Conservation (phyloP, 2,888 invertebrate species). For the Tolmerus cingulatus region DNA sequence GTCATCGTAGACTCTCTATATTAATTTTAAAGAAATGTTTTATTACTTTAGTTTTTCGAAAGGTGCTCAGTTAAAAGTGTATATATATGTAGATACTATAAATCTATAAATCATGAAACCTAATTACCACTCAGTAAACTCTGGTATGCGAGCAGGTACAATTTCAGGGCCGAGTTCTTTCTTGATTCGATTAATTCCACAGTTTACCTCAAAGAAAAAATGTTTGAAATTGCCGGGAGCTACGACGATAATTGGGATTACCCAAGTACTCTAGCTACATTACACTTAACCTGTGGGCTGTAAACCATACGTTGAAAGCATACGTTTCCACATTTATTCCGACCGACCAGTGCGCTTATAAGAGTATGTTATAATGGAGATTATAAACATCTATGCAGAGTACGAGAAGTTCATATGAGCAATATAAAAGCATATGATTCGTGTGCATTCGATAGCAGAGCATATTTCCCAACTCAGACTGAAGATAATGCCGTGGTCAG, state of each 20-base stretch:
- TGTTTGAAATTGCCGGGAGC: slow-evolving; percentile 51
- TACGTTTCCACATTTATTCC: slow-evolving; percentile 48
- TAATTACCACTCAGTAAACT: slow-evolving; percentile 11
- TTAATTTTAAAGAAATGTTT: too few relatives aligned
- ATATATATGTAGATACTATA: not conserved
- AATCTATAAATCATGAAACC: slow-evolving; percentile 1
- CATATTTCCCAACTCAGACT: slow-evolving; percentile 34
- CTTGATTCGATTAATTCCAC: slow-evolving; percentile 20
- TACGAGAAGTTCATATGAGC: slow-evolving; percentile 44
- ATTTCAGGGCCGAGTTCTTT: not conserved
- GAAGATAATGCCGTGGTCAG: slow-evolving; percentile 50
- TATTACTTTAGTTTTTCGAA: too few relatives aligned
- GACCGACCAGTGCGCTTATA: slow-evolving; percentile 43
- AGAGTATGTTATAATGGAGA: slow-evolving; percentile 25
- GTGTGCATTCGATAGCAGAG: not conserved
- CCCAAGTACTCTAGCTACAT: slow-evolving; percentile 44
- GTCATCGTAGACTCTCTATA: too few relatives aligned
- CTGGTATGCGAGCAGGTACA: not conserved
- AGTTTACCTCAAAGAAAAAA: slow-evolving; percentile 22
- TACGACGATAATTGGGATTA: slow-evolving; percentile 52
- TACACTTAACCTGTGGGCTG: slow-evolving; percentile 48
- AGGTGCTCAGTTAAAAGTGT: too few relatives aligned
- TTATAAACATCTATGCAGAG: slow-evolving; percentile 48
- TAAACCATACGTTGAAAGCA: slow-evolving; percentile 51
- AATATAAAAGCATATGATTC: slow-evolving; percentile 34